These are phyloP conservation scores for Tenrec ecaudatus DNA, from an alignment of 2,113 vertebrate genomes.

Conservation along the genomic window DNA sequence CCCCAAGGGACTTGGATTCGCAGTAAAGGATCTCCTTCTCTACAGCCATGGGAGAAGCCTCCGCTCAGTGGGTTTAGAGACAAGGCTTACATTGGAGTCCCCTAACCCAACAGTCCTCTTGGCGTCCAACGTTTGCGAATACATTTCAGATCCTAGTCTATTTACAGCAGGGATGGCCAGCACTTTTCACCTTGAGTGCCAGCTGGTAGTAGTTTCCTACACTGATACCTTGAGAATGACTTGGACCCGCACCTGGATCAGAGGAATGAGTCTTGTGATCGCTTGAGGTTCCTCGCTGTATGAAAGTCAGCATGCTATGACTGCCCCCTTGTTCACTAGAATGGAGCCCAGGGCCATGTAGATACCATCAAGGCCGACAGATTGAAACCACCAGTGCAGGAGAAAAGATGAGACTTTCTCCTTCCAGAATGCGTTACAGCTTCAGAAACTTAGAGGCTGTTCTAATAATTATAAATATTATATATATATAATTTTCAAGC, in stretches of 20 bases:
- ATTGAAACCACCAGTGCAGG: too few relatives aligned
- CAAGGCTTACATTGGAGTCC: too few relatives aligned
- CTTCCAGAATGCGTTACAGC: too few relatives aligned
- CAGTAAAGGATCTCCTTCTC: background rate
- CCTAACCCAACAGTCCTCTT: background rate
- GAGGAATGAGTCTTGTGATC: background rate
- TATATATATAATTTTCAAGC: background rate
- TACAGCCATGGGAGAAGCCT: background rate
- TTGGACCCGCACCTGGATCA: background rate
- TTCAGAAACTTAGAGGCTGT: too few relatives aligned
- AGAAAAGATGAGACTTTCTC: too few relatives aligned
- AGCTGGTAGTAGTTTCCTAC: background rate
- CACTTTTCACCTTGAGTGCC: background rate
- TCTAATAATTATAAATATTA: too few relatives aligned
- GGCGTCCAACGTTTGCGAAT: background rate
- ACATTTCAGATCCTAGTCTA: constrained; percentile 1
- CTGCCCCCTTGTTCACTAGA: background rate
- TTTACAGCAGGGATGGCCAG: background rate
- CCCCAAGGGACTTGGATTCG: background rate
- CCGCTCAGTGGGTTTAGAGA: background rate
- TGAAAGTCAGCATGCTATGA: background rate
- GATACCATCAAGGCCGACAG: background rate
- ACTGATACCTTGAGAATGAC: constrained; percentile 3
- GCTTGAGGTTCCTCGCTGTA: background rate
- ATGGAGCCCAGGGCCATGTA: background rate